A percentile compares a stretch with the other conserved stretches of the same genome.
Evolutionary conservation across 2,113 vertebrate genomes (phyloP).

Genomic region (Rattus rattus): DNA sequence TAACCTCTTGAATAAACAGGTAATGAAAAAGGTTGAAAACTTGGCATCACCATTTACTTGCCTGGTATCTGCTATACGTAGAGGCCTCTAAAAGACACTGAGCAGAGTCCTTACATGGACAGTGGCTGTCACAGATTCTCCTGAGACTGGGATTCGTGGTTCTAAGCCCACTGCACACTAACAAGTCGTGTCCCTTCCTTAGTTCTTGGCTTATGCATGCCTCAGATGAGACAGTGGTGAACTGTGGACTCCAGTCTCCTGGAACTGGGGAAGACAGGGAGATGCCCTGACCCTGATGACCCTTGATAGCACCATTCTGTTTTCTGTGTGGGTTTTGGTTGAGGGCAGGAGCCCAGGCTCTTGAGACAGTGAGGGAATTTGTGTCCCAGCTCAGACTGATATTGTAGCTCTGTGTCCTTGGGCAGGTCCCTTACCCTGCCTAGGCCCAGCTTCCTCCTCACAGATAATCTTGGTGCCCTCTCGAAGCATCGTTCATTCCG

Average conservation of each 20-base stretch:
- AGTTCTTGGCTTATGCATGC: neutral
- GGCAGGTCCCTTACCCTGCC: conserved; percentile 29
- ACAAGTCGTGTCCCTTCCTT: neutral
- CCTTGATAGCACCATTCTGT: neutral
- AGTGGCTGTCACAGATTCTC: conserved; percentile 19
- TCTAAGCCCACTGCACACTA: neutral
- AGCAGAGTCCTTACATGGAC: neutral
- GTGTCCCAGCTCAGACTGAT: neutral
- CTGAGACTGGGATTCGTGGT: neutral
- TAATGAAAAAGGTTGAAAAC: conserved; percentile 40
- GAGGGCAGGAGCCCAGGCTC: neutral
- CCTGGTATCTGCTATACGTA: neutral
- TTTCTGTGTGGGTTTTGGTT: neutral
- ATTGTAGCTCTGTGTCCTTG: conserved; percentile 51
- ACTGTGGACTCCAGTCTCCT: neutral
- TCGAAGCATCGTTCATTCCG: conserved; percentile 16
- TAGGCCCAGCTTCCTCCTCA: conserved; percentile 50
- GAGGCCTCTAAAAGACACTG: conserved; percentile 4
- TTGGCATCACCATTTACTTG: neutral
- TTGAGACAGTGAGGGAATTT: neutral
- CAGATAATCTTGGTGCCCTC: conserved; percentile 46
- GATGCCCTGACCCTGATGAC: neutral
- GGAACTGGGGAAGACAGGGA: neutral
- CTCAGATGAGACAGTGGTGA: neutral
- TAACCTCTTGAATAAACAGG: neutral